Evolutionary conservation across 2,113 vertebrate species (phyloP), one percentile per base, ranked within the genome.

Genomic region (Rhinopomastus cyanomelas): DNA sequence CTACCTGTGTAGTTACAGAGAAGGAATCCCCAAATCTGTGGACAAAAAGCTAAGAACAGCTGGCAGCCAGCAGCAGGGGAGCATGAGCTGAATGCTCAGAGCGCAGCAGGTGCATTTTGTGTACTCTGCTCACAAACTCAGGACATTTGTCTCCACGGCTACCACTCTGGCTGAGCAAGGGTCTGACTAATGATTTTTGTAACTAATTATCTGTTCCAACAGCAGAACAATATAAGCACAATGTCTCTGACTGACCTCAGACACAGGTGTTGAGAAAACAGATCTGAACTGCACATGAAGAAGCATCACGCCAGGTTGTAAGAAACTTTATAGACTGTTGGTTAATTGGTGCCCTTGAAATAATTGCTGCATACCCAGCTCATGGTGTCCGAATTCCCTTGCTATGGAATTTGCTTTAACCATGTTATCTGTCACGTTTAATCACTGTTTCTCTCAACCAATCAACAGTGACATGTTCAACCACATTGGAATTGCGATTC

Each of bases 371-470:
- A 85, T 16, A 53, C 18, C 18, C 48, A 65, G 20, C 36, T 82
- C 23, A 56, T 21, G 16, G 13, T 14, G 42, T 48, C 56, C 57
- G 32, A 52, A 81, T 34, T 56, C 32, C 69, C 65, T 26, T 49
- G 53, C 16, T 57, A 29, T 19, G 52, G 77, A 69, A 61, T 73
- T 20, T 57, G 18, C 49, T 62, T 64, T 82, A 76, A 55, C 62
- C 77, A 51, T 74, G 32, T 48, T 56, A 75, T 32, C 59, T 51
- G 44, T 14, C 72, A 76, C 1, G 17, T 67, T 84, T 77, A 65
- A 83, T 83, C 51, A 34, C 21, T 29, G 18, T 78, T 93, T 82
- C 75, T 81, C 59, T 83, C 51, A 67, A 93, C 71, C 34, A 72
- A 88, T 68, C 72, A 69, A 36, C 0, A 93, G 36, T 11, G 30